phyloP scores from a whole-genome alignment of 1,140 invertebrate genomes.

The Anastatus disparis region DNA sequence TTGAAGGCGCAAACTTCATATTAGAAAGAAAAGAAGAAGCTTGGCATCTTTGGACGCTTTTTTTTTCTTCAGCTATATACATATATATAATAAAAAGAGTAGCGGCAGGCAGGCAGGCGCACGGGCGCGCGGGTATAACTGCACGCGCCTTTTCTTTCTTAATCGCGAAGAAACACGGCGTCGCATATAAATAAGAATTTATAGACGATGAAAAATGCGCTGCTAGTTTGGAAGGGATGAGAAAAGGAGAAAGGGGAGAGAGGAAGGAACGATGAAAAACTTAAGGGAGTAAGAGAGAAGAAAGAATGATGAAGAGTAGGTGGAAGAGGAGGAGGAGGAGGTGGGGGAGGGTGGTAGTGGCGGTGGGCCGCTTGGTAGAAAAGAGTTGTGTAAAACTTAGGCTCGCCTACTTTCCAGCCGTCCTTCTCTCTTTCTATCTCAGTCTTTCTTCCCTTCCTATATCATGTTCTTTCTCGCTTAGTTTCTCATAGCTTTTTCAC shows the following conservation, averaged over 20 bases:
- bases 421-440: constrained; percentile 31
- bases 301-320: background rate
- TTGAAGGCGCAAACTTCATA: background rate
- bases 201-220: constrained; percentile 64
- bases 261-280: constrained; percentile 50
- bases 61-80: background rate
- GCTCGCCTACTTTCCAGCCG: constrained; percentile 44
- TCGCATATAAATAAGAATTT: constrained; percentile 67
- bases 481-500: constrained; percentile 34
- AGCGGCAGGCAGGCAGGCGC: too few species aligned
- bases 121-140: constrained; percentile 21
- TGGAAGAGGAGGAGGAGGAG: background rate
- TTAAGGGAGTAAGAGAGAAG: background rate
- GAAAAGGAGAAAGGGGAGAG: constrained; percentile 12
- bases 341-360: background rate
- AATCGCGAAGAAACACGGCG: constrained; percentile 61
- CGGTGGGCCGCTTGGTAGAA: background rate
- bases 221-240: constrained; percentile 30
- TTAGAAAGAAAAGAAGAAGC: too few species aligned
- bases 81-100: too few species aligned
- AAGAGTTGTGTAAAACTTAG: constrained; percentile 59
- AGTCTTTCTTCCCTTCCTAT: too few species aligned
- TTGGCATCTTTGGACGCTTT: constrained; percentile 7
- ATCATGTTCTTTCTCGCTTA: constrained; percentile 16
- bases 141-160: constrained; percentile 45